A percentile compares a stretch with the other conserved stretches of the same genome.
These are phyloP conservation scores for Grus americana DNA, from an alignment of 2,113 vertebrate species.

Conservation along the genomic window DNA sequence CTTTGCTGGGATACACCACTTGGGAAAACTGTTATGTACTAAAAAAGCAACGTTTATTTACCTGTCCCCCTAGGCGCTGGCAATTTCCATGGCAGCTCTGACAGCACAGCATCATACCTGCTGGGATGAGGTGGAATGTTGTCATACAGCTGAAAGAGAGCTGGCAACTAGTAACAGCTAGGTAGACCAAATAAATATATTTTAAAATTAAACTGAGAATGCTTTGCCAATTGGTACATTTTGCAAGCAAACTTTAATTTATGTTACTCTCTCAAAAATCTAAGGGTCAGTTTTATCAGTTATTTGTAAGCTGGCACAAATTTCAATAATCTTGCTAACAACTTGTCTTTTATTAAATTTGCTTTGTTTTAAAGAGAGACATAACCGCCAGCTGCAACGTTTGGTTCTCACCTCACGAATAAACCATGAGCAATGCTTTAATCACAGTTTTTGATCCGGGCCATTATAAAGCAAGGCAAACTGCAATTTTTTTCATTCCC, in stretches of 20 bases:
- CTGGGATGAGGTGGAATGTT: conserved; percentile 45
- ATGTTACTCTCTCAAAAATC: neutral
- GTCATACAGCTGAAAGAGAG: conserved; percentile 40
- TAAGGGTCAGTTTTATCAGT: neutral
- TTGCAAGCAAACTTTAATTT: neutral
- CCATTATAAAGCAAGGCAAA: neutral
- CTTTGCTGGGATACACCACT: neutral
- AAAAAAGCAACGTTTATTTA: conserved; percentile 42
- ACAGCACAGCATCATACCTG: conserved; percentile 37
- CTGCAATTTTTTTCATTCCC: neutral
- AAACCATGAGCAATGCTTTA: neutral
- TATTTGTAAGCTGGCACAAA: neutral
- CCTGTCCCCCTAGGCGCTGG: neutral
- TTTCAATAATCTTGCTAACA: neutral
- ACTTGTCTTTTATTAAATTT: neutral
- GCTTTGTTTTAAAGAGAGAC: neutral
- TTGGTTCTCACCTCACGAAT: neutral
- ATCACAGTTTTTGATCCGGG: neutral
- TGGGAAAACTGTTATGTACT: conserved; percentile 1
- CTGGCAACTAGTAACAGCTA: neutral
- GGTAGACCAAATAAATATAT: neutral
- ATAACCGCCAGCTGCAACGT: neutral
- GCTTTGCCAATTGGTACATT: neutral
- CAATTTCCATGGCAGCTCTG: conserved; percentile 35
- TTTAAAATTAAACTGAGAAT: neutral